Evolutionary conservation across 1,140 invertebrate species (phyloP).

Genomic region (Heliconius melpomene): DNA sequence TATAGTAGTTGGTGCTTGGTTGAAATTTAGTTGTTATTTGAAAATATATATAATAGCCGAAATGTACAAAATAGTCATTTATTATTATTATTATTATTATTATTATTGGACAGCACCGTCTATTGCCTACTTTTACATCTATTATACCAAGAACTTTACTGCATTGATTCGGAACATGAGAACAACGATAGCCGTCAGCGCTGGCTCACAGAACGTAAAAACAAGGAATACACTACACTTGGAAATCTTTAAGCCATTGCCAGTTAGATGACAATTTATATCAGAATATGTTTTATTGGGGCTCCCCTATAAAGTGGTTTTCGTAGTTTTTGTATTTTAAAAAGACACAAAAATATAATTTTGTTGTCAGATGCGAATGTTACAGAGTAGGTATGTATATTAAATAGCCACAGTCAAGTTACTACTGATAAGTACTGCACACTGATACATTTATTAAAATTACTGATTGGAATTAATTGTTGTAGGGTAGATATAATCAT

Average conservation of each 20-base stretch:
- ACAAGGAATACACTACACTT: constrained; percentile 5
- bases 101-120: not conserved
- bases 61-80: too few species aligned
- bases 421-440: not conserved
- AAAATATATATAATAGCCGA: too few species aligned
- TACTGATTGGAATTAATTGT: not conserved
- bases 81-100: too few species aligned
- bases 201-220: not conserved
- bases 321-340: not conserved
- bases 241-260: constrained; percentile 9
- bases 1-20: too few species aligned
- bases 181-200: constrained; percentile 34
- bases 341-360: not conserved
- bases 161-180: constrained; percentile 46
- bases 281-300: not conserved
- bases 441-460: not conserved
- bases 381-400: constrained; percentile 19
- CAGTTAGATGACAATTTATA: not conserved
- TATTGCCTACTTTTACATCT: constrained; percentile 21
- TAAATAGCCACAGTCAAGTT: constrained; percentile 16
- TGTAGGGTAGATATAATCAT: not conserved
- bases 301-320: not conserved
- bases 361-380: not conserved
- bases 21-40: too few species aligned
- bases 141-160: constrained; percentile 30